Percentiles rank a stretch among this genome's conserved stretches.
phyloP scores from a whole-genome alignment of 2,888 invertebrate genomes.

The Hypomecis atomaria region DNA sequence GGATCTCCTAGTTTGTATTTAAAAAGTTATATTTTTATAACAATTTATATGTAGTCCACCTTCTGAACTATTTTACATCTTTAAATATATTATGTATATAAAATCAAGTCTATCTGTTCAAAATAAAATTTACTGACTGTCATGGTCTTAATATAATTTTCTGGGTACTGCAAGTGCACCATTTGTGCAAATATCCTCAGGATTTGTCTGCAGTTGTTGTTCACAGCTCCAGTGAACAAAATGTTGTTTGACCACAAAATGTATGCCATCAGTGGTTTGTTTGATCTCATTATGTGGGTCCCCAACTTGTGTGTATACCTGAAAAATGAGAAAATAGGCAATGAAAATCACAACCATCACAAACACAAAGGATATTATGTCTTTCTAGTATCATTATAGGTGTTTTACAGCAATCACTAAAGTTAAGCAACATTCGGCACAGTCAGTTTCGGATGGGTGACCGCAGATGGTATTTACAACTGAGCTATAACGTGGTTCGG shows the following conservation, averaged over 20 bases:
- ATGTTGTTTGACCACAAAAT: conserved; percentile 69
- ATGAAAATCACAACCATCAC: not conserved
- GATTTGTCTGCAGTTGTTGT: conserved; percentile 66
- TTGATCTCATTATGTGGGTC: conserved; percentile 65
- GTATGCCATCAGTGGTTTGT: conserved; percentile 70
- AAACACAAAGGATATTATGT: no score
- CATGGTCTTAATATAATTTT: conserved; percentile 65
- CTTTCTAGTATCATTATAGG: no score
- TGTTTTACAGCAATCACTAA: no score
- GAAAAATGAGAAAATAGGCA: conserved; percentile 41
- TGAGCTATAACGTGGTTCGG: no score
- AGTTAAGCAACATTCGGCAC: no score
- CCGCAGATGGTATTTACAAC: no score
- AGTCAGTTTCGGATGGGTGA: no score
- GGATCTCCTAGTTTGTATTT: no score
- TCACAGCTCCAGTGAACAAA: conserved; percentile 66
- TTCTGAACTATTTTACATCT: not conserved
- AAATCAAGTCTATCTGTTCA: no score
- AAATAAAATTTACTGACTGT: conserved; percentile 47
- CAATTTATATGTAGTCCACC: no score
- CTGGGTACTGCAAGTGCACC: conserved; percentile 70
- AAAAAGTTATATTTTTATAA: no score
- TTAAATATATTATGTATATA: no score
- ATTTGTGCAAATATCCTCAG: conserved; percentile 66
- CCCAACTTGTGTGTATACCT: conserved; percentile 67